These are phyloP conservation scores for Miltochrista miniata DNA, from an alignment of 2,888 invertebrate genomes.

Conservation along the genomic window DNA sequence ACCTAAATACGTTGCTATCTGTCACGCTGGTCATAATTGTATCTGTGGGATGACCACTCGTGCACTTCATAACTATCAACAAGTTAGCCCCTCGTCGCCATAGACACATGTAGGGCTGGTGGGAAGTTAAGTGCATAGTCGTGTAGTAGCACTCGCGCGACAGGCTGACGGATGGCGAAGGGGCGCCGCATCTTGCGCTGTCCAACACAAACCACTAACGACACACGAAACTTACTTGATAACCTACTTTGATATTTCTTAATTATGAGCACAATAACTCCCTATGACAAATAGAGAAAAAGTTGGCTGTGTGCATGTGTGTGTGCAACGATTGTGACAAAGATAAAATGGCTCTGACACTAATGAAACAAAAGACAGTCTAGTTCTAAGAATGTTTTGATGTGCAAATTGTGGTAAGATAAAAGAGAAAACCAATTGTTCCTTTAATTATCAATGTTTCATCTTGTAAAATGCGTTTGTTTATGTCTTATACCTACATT, in stretches of 20 bases:
- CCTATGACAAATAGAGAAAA: too few relatives aligned
- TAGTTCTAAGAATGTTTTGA: too few relatives aligned
- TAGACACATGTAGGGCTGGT: conserved; percentile 70
- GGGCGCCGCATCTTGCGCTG: conserved; percentile 56
- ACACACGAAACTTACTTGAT: conserved; percentile 36
- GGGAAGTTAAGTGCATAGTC: conserved; percentile 75
- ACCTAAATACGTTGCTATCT: conserved; percentile 36
- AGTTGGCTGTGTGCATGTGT: too few relatives aligned
- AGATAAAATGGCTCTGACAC: too few relatives aligned
- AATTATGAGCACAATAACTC: conserved; percentile 11
- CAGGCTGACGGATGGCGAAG: conserved; percentile 75
- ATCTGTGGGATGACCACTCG: conserved; percentile 58
- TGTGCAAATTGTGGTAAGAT: too few relatives aligned
- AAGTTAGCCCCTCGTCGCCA: conserved; percentile 66
- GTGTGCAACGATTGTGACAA: too few relatives aligned
- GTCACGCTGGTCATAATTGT: conserved; percentile 57
- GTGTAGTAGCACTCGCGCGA: conserved; percentile 63
- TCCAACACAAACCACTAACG: conserved; percentile 35
- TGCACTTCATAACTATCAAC: conserved; percentile 66
- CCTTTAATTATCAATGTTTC: too few relatives aligned
- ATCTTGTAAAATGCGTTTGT: too few relatives aligned
- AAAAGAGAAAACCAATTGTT: too few relatives aligned
- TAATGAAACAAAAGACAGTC: too few relatives aligned
- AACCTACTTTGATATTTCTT: conserved; percentile 13
- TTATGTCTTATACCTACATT: too few relatives aligned